Percentiles rank a stretch among this genome's conserved stretches.
These are phyloP conservation scores for Camelus dromedarius DNA, from an alignment of 2,113 vertebrate genomes.

Conservation along the genomic window DNA sequence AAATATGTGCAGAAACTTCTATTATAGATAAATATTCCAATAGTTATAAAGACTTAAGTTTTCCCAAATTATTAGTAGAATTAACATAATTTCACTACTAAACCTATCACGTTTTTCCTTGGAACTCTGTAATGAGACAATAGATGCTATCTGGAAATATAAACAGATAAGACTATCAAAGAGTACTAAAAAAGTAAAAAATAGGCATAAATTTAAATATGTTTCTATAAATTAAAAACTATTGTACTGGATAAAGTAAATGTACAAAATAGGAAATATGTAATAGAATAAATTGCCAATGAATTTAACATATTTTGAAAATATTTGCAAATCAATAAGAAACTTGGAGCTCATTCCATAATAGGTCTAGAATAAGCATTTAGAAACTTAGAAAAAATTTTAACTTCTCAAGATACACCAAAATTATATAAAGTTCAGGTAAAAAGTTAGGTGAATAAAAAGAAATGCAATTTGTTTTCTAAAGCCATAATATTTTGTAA, in stretches of 20 bases:
- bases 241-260: neutral
- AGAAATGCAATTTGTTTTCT: neutral
- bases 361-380: neutral
- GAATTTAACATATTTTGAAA: neutral
- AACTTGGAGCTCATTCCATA: neutral
- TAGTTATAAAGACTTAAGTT: neutral
- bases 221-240: conserved; percentile 5
- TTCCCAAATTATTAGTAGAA: neutral
- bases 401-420: neutral
- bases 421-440: neutral
- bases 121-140: neutral
- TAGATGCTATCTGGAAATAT: neutral
- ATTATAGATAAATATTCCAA: neutral
- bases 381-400: neutral
- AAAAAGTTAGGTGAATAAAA: neutral
- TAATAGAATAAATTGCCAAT: neutral
- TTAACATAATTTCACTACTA: neutral
- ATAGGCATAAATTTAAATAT: neutral
- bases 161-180: neutral
- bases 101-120: neutral
- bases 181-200: neutral
- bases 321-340: neutral
- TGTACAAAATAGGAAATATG: neutral
- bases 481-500: neutral
- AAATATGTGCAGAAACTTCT: neutral